phyloP scores from a whole-genome alignment of 2,888 invertebrate genomes.

The Stomorhina lunata region DNA sequence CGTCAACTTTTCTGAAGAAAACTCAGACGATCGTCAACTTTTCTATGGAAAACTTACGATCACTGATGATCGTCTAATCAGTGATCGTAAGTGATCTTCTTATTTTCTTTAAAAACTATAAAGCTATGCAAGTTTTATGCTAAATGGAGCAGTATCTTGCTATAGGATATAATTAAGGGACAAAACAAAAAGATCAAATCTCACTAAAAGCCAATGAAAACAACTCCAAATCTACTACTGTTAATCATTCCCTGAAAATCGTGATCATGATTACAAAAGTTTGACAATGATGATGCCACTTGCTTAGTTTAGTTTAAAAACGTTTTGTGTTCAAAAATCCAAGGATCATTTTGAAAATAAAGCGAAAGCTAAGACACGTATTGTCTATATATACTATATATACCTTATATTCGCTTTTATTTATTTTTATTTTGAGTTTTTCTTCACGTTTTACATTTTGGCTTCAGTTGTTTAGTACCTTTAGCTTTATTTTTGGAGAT shows the following conservation, averaged over 20 bases:
- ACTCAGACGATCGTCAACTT: no score
- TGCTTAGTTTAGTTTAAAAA: conserved; percentile 38
- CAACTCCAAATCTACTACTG: conserved; percentile 43
- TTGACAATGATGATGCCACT: conserved; percentile 56
- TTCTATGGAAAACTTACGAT: no score
- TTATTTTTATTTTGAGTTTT: not conserved
- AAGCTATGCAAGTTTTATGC: not conserved
- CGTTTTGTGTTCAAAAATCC: not conserved
- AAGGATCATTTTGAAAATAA: conserved; percentile 13
- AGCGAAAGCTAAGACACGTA: conserved; percentile 31
- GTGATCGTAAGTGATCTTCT: no score
- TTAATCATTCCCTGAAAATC: conserved; percentile 51
- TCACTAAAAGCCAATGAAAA: not conserved
- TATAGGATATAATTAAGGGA: conserved; percentile 32
- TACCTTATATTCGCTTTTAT: conserved; percentile 8
- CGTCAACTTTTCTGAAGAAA: no score
- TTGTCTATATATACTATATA: conserved; percentile 11
- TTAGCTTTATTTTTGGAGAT: conserved; percentile 31
- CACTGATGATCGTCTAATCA: no score
- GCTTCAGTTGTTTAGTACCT: conserved; percentile 54
- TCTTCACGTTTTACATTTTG: no score
- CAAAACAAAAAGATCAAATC: conserved; percentile 15
- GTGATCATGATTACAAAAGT: conserved; percentile 58
- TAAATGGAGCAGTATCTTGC: no score
- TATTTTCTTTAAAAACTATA: no score